Percentiles rank a stretch among this genome's conserved stretches.
These are phyloP conservation scores for Eulemur macaco DNA, from an alignment of 2,113 vertebrate species.

Conservation along the genomic window DNA sequence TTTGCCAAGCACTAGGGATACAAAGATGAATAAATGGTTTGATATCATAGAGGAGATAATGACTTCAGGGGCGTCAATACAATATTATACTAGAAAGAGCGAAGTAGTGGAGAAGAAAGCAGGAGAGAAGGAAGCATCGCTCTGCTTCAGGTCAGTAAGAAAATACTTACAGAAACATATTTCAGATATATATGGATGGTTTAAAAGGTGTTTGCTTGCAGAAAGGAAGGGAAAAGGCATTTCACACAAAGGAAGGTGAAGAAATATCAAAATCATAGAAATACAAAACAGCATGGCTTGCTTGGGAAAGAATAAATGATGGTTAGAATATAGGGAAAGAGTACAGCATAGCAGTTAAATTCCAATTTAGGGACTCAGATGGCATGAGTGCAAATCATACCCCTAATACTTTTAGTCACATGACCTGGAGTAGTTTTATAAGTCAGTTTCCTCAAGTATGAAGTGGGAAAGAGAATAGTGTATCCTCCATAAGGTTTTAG, in stretches of 20 bases:
- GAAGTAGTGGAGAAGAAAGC: background rate
- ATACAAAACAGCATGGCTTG: too few relatives aligned
- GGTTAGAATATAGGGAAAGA: background rate
- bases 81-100: background rate
- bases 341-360: rapidly evolving
- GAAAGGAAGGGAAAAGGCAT: background rate
- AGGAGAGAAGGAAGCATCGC: rapidly evolving
- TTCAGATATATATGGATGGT: background rate
- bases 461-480: background rate
- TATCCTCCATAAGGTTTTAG: background rate
- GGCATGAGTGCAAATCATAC: background rate
- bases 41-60: background rate
- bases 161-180: background rate
- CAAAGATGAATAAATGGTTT: background rate
- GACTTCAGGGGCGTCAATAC: rapidly evolving
- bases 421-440: background rate
- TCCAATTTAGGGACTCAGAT: background rate
- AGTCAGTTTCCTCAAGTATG: background rate
- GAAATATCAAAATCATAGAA: background rate
- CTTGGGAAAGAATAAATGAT: background rate
- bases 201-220: background rate
- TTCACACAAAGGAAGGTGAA: background rate
- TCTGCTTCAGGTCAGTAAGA: background rate
- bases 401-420: background rate
- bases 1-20: background rate